Base-by-base conservation (phyloP, 2,113 vertebrate genomes). In the Gymnorhina tibicen region DNA sequence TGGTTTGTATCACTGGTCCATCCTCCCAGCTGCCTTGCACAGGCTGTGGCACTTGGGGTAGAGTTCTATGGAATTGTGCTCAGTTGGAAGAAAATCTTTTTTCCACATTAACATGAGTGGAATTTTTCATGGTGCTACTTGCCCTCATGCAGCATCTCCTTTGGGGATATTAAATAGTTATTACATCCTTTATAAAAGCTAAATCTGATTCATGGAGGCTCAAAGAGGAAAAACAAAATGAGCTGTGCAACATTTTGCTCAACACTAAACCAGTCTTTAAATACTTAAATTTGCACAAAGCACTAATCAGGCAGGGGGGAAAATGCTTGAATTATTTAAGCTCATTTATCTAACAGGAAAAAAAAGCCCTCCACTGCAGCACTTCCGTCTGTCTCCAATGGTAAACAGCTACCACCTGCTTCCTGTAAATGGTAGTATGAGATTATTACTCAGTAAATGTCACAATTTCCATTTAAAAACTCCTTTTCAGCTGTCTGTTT, bases 391-490 rank as follows among this genome's bases (percentile, higher is more conserved):
- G 94, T 96, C 87, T 95, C 59, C 94, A 95, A 41, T 81, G 85
- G 96, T 95, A 97, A 98, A 96, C 75, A 97, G 84, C 96, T 80
- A 97, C 93, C 96, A 98, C 96, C 97, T 98, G 96, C 95, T 96
- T 98, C 96, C 95, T 96, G 74, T 82, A 96, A 97, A 97, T 91
- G 94, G 95, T 0, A 13, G 87, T 95, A n/a, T 91, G 96, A 97
- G 94, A 97, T 97, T 97, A 97, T 97, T 91, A 95, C 93, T 96
- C 93, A 94, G 94, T 94, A 97, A 98, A 98, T 97, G 95, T 97
- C 97, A 97, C 78, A 89, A 97, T 97, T 97, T 98, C 96, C 96
- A 98, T 98, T 98, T 98, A 96, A 97, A 97, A 98, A 94, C 64
- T 88, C 49, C 83, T 86, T 98, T 97, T 97, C 95, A 96, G 74